These are phyloP conservation scores for Euplexia lucipara DNA, from an alignment of 2,888 invertebrate genomes.

Conservation along the genomic window DNA sequence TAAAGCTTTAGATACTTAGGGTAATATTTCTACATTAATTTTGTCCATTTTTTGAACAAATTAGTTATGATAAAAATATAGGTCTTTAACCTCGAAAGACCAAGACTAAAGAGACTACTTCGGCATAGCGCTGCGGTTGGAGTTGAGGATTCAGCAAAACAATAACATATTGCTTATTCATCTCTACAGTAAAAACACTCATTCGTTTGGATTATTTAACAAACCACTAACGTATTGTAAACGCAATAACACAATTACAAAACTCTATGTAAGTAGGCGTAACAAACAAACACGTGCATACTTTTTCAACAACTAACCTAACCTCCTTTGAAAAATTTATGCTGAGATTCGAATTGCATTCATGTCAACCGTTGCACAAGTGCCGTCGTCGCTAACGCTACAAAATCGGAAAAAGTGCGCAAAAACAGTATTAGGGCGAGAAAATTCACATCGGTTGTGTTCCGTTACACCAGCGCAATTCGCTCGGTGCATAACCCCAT, in stretches of 20 bases:
- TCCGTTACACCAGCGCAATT: conserved; percentile 84
- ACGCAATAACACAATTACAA: conserved; percentile 39
- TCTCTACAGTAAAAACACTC: not conserved
- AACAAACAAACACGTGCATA: conserved; percentile 52
- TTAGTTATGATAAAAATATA: conserved; percentile 1
- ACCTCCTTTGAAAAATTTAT: conserved; percentile 60
- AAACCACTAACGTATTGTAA: conserved; percentile 9
- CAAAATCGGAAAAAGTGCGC: conserved; percentile 83
- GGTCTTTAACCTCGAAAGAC: not conserved
- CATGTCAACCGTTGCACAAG: conserved; percentile 81
- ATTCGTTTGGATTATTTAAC: conserved; percentile 3
- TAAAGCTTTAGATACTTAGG: not conserved
- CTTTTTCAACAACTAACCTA: conserved; percentile 51
- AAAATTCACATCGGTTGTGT: conserved; percentile 88
- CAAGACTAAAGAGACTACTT: not conserved
- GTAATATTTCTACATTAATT: not conserved
- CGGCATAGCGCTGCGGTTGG: not conserved
- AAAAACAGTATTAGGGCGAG: conserved; percentile 89
- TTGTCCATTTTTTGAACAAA: no score
- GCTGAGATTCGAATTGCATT: conserved; percentile 69
- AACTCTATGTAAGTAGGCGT: conserved; percentile 37
- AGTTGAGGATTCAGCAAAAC: conserved; percentile 7
- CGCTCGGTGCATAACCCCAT: conserved; percentile 86
- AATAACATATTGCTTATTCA: conserved; percentile 6
- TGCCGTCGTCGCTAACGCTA: conserved; percentile 72